phyloP scores from a whole-genome alignment of 2,888 invertebrate genomes.

The Axea sp. region DNA sequence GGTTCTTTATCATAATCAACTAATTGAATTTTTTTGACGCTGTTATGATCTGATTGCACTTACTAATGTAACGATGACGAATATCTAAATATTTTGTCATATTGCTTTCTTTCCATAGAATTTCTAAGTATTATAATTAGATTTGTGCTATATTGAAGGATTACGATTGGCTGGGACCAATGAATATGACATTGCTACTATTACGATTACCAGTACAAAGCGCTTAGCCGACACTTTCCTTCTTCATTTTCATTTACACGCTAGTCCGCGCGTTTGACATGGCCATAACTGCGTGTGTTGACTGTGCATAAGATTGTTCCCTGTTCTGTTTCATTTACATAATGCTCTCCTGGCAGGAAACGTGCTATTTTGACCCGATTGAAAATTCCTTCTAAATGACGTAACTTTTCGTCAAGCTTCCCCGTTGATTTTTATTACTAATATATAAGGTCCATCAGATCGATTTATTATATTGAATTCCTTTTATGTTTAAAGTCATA shows the following conservation, averaged over 20 bases:
- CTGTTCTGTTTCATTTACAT: conserved; percentile 68
- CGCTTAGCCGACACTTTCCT: conserved; percentile 49
- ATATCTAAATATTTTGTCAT: too few species aligned
- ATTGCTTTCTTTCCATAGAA: too few species aligned
- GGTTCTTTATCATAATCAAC: conserved; percentile 17
- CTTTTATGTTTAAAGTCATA: too few species aligned
- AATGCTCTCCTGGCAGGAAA: conserved; percentile 64
- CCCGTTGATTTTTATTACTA: not conserved
- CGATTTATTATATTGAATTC: not conserved
- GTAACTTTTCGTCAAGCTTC: not conserved
- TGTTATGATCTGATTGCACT: conserved; percentile 29
- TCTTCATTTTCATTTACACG: conserved; percentile 56
- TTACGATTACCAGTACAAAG: conserved; percentile 54
- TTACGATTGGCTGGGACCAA: conserved; percentile 24
- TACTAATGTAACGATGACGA: too few species aligned
- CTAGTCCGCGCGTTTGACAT: conserved; percentile 45
- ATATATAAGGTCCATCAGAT: too few species aligned
- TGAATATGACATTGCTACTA: conserved; percentile 52
- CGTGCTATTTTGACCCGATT: conserved; percentile 31
- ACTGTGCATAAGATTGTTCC: conserved; percentile 46
- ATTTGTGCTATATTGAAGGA: conserved; percentile 19
- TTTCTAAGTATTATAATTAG: too few species aligned
- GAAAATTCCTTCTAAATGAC: conserved; percentile 10
- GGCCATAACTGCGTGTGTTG: conserved; percentile 39
- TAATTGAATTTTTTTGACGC: conserved; percentile 24